These are phyloP conservation scores for Urosaurus nigricauda DNA, from an alignment of 2,797 vertebrate genomes.

Conservation along the genomic window DNA sequence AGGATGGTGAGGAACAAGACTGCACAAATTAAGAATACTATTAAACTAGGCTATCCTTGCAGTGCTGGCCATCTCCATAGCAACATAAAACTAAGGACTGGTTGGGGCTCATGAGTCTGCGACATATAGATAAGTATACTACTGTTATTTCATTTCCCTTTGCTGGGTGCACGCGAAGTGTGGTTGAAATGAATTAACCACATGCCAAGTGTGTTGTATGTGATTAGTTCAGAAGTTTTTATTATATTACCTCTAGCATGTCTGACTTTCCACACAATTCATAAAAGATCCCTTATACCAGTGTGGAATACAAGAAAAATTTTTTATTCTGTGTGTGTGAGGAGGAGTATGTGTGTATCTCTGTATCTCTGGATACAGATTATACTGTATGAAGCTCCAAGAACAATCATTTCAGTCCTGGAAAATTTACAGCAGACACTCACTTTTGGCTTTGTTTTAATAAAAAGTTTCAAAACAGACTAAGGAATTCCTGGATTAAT, in stretches of 20 bases:
- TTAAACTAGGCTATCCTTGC: neutral
- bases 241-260: neutral
- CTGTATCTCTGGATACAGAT: too few relatives aligned
- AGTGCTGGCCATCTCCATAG: neutral
- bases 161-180: neutral
- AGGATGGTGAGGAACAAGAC: neutral
- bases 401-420: slow-evolving; percentile 51
- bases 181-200: neutral
- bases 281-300: neutral
- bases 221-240: neutral
- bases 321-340: slow-evolving; percentile 49
- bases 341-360: neutral
- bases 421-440: slow-evolving; percentile 60
- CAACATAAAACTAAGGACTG: too few relatives aligned
- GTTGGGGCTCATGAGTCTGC: neutral
- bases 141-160: neutral
- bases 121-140: neutral
- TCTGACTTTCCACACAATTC: neutral
- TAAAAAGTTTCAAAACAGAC: neutral
- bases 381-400: too few relatives aligned
- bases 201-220: neutral
- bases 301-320: slow-evolving; percentile 41
- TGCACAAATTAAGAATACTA: neutral
- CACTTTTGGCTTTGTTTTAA: neutral
- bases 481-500: slow-evolving; percentile 11